Evolutionary conservation across 2,797 vertebrate genomes (phyloP).

Genomic region (Silurus lanzhouensis): DNA sequence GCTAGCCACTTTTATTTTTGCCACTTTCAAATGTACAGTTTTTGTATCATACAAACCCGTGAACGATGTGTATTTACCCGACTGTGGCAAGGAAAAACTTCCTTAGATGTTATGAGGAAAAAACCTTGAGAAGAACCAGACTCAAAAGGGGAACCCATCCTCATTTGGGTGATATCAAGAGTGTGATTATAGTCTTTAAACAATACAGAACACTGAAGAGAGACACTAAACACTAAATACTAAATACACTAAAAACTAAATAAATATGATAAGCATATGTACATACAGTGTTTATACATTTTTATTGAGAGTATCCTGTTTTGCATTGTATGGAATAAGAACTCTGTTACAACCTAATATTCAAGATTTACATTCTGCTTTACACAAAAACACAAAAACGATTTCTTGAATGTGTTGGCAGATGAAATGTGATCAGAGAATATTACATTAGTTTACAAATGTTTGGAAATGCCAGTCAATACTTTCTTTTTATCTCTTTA

Average conservation of each 20-base stretch:
- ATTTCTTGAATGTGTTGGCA: background rate
- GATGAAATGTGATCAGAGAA: conserved; percentile 25
- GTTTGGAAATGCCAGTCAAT: conserved; percentile 45
- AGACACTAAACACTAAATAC: no score
- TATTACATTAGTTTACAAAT: conserved; percentile 19
- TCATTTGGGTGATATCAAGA: no score
- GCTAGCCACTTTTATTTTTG: background rate
- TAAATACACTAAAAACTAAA: no score
- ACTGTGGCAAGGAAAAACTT: no score
- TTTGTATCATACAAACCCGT: background rate
- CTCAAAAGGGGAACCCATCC: no score
- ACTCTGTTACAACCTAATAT: background rate
- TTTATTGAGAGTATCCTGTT: background rate
- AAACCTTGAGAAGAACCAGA: no score
- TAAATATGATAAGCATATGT: background rate
- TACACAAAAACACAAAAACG: background rate
- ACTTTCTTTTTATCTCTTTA: conserved; percentile 42
- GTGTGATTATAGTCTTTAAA: no score
- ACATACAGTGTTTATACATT: background rate
- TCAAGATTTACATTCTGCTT: background rate
- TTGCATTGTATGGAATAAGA: background rate
- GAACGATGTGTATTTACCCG: no score
- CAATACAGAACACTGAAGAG: background rate
- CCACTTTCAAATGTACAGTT: background rate
- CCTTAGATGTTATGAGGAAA: no score